Evolutionary conservation across 2,888 invertebrate genomes (phyloP), one percentile per base, ranked within the genome.

Genomic region (Eumacrocentrus americanus): DNA sequence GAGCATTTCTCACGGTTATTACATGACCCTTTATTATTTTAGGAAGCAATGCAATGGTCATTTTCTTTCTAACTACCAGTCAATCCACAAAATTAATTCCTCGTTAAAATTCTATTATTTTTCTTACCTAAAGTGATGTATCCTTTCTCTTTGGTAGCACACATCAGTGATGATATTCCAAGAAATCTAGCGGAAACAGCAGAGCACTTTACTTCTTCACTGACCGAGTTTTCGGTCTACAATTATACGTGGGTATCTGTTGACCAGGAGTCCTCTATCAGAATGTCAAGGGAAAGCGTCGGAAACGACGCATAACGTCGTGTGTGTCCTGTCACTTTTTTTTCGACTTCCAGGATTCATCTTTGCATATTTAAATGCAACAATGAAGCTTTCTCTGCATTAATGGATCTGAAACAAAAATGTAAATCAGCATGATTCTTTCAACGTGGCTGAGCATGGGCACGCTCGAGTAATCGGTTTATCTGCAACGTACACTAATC

Each of bases 201-300:
- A 22, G 18, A 35, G 25, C n/a, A 50, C 16, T 48, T 34, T 53
- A 29, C 50, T 51, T 61, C n/a, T 37, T 54, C 38, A 60, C 47
- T 63, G 66, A 64, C 66, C 63, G 53, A 63, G 54, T 63, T 64
- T 44, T 42, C 35, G 29, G 40, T 46, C 25, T 64, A 60, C 61
- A 42, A 66, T 66, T 63, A 63, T 16, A 54, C 50, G n/a, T n/a
- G n/a, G n/a, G n/a, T n/a, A n/a, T n/a, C n/a, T n/a, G n/a, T n/a
- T n/a, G n/a, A n/a, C n/a, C n/a, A n/a, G n/a, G n/a, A n/a, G n/a
- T n/a, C n/a, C n/a, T n/a, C n/a, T n/a, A n/a, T n/a, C n/a, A n/a
- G 63, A 69, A 65, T 64, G 69, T 63, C 65, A 66, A 65, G 64
- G 68, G 69, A 70, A 72, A 71, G 69, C 63, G 22, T 58, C 23